Evolutionary conservation across 1,140 invertebrate genomes (phyloP).

Genomic region (Polypedilum pembai): DNA sequence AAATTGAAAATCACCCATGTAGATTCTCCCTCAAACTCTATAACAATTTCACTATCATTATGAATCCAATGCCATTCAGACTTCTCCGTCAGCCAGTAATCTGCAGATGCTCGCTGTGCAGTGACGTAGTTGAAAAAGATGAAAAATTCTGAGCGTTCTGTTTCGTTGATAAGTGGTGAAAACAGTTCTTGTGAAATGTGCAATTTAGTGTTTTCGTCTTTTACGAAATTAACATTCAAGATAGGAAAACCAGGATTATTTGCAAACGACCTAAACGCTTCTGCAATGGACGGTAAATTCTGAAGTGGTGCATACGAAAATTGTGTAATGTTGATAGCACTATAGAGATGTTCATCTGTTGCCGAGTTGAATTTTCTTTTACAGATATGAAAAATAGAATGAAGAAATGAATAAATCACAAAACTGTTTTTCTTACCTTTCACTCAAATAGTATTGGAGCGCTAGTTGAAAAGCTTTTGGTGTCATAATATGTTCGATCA

Average conservation of each 20-base stretch:
- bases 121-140: not conserved
- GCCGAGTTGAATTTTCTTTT: not conserved
- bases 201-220: not conserved
- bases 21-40: not conserved
- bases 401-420: not conserved
- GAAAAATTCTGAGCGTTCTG: not conserved
- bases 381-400: not conserved
- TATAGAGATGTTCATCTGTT: not conserved
- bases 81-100: not conserved
- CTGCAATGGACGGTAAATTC: not conserved
- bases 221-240: not conserved
- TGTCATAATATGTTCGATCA: constrained; percentile 63
- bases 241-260: not conserved
- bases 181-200: not conserved
- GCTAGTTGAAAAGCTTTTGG: constrained; percentile 53
- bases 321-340: not conserved
- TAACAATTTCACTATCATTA: not conserved
- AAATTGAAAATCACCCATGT: constrained; percentile 65
- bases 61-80: not conserved
- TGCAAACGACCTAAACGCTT: not conserved
- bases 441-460: constrained; percentile 50
- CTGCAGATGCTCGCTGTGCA: not conserved
- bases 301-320: not conserved
- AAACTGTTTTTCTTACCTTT: constrained; percentile 43
- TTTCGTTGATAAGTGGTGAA: not conserved